Evolutionary conservation across 1,140 invertebrate genomes (phyloP), one percentile per base, ranked within the genome.

Genomic region (Pogonus chalceus): DNA sequence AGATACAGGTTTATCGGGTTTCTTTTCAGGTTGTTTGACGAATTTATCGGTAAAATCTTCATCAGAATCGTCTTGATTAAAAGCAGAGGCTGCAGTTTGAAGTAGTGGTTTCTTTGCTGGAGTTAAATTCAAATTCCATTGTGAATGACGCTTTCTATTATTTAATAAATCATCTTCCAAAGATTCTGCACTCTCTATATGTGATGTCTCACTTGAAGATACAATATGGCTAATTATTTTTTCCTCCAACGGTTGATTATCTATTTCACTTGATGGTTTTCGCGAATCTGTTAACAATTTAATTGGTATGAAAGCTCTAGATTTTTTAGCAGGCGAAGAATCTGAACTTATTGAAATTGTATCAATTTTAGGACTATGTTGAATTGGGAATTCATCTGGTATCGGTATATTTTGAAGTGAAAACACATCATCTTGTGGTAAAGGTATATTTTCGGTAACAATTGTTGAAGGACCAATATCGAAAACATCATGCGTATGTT

Each of bases 371-470:
- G 14, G 14, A 22, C 20, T 49, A 20, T 9, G 12, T 22, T 14
- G 4, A 18, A 9, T 16, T 49, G 47, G 22, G 7, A 2, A 4
- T 46, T 9, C 39, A 24, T 35, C 26, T 26, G 14, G 9, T 18
- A 52, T 3, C 9, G 23, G 37, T 14, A 52, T 35, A 14, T 52
- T 35, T 37, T 20, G 51, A 16, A 18, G 20, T 7, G 53, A 48
- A 21, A 47, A 51, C 23, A 47, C 22, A 26, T 31, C 1, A 3
- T 43, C 37, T 9, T 9, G 4, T 12, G 53, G 48, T 51, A 50
- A 49, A 14, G 53, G 53, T 20, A 55, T 57, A 49, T 23, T 46
- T 46, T 55, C 54, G 22, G 54, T 49, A 14, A 55, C 35, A 35
- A 51, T 49, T n/a, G 48, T 51, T 46, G 49, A 35, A 43, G 21